Evolutionary conservation across 2,888 invertebrate genomes (phyloP).

Genomic region (Nomada ferruginata): DNA sequence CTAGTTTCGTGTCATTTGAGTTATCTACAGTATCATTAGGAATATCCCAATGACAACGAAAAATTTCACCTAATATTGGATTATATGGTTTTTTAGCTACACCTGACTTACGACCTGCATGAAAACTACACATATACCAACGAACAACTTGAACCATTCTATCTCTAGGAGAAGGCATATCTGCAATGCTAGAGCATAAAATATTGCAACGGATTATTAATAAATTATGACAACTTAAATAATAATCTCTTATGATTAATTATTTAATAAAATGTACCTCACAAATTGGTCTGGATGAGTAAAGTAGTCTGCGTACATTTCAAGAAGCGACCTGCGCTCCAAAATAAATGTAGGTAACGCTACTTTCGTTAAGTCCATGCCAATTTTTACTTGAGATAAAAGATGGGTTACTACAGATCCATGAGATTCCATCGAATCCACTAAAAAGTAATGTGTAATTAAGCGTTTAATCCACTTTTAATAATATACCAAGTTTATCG

Average conservation of each 20-base stretch:
- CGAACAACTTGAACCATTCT: slow-evolving; percentile 97
- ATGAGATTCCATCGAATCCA: slow-evolving; percentile 97
- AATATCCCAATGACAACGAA: slow-evolving; percentile 94
- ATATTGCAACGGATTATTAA: background rate
- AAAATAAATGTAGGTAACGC: slow-evolving; percentile 99
- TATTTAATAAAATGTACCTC: slow-evolving; percentile 86
- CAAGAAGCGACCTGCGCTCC: slow-evolving; percentile 97
- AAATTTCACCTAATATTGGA: slow-evolving; percentile 98
- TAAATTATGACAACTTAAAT: background rate
- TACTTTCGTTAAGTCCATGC: slow-evolving; percentile 99
- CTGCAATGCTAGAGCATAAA: slow-evolving; percentile 90
- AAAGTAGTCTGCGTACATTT: slow-evolving; percentile 99
- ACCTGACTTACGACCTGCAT: slow-evolving; percentile 98
- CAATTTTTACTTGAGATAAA: slow-evolving; percentile 98
- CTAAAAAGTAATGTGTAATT: slow-evolving; percentile 76
- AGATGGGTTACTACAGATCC: slow-evolving; percentile 99
- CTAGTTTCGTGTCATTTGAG: slow-evolving; percentile 76
- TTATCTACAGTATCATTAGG: slow-evolving; percentile 78
- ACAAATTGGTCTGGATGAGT: slow-evolving; percentile 99
- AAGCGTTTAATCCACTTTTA: slow-evolving; percentile 1
- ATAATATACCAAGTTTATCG: slow-evolving; percentile 8
- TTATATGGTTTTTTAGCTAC: slow-evolving; percentile 99
- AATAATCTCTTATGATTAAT: background rate
- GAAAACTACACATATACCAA: slow-evolving; percentile 99
- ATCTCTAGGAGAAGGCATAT: slow-evolving; percentile 93